Evolutionary conservation across 1,140 invertebrate genomes (phyloP).

Genomic region (Drosophila ficusphila): DNA sequence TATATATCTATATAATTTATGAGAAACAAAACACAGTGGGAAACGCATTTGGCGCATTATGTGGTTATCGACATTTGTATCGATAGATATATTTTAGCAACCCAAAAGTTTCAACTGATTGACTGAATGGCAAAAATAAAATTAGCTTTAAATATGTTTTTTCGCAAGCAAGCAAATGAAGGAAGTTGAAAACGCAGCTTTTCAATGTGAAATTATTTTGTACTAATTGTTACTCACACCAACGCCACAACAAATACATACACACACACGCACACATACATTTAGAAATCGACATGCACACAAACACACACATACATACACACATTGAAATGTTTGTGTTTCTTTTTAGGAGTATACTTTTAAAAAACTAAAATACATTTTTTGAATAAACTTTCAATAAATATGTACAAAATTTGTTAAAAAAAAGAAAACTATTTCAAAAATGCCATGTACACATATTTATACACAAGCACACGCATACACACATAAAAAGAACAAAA

Average conservation of each 20-base stretch:
- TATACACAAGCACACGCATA: slow-evolving; percentile 51
- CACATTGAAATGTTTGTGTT: slow-evolving; percentile 39
- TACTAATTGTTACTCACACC: slow-evolving; percentile 77
- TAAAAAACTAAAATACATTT: slow-evolving; percentile 32
- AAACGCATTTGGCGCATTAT: slow-evolving; percentile 71
- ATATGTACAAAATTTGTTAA: slow-evolving; percentile 63
- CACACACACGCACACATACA: slow-evolving; percentile 28
- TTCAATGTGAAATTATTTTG: slow-evolving; percentile 78
- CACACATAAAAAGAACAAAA: slow-evolving; percentile 40
- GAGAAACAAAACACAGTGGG: slow-evolving; percentile 78
- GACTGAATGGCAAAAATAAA: slow-evolving; percentile 84
- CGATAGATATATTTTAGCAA: slow-evolving; percentile 44
- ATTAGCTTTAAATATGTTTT: slow-evolving; percentile 62
- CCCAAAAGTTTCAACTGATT: slow-evolving; percentile 84
- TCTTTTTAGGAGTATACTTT: slow-evolving; percentile 18
- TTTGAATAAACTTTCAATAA: slow-evolving; percentile 33
- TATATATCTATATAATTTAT: slow-evolving; percentile 63
- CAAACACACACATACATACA: slow-evolving; percentile 24
- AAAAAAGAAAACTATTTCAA: slow-evolving; percentile 24
- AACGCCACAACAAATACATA: too few relatives aligned
- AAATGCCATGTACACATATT: slow-evolving; percentile 74
- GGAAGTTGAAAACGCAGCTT: slow-evolving; percentile 47
- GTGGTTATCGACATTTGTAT: slow-evolving; percentile 50
- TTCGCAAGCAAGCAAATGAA: slow-evolving; percentile 39
- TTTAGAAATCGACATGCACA: slow-evolving; percentile 13